A percentile compares a stretch with the other conserved stretches of the same genome.
phyloP scores from a whole-genome alignment of 1,140 invertebrate genomes.

The Sarcophaga bullata region DNA sequence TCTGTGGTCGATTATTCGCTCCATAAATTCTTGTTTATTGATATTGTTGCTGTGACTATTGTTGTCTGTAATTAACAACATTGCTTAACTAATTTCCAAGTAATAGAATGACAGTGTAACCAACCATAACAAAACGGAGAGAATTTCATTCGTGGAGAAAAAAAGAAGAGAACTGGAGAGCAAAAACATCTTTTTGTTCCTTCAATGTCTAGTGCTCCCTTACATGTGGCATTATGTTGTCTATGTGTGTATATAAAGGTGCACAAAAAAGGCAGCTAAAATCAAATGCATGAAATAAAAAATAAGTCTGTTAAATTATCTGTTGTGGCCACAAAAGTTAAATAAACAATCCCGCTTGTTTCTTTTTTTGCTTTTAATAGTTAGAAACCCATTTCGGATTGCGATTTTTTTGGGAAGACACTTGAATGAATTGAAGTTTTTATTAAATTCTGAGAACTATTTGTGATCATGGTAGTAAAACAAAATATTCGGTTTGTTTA shows the following conservation, averaged over 20 bases:
- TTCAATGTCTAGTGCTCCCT: too few species aligned
- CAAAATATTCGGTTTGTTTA: too few species aligned
- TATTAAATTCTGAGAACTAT: too few species aligned
- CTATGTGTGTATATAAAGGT: too few species aligned
- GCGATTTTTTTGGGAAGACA: too few species aligned
- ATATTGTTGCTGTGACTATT: neutral
- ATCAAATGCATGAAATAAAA: too few species aligned
- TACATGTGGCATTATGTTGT: too few species aligned
- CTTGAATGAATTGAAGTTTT: too few species aligned
- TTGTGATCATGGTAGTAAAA: too few species aligned
- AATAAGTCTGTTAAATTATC: neutral
- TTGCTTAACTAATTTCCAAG: conserved; percentile 22
- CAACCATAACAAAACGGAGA: neutral
- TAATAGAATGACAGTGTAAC: neutral
- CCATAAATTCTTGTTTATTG: neutral
- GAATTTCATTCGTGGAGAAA: neutral
- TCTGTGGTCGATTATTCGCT: neutral
- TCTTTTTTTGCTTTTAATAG: neutral
- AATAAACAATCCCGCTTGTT: neutral
- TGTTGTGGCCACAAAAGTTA: neutral
- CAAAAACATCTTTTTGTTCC: neutral
- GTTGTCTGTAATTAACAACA: conserved; percentile 9
- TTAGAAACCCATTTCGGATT: too few species aligned
- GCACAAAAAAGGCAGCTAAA: too few species aligned
- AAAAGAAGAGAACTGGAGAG: neutral